Evolutionary conservation across 2,113 vertebrate species (phyloP), one percentile per base, ranked within the genome.

Genomic region (Acanthochromis polyacanthus): DNA sequence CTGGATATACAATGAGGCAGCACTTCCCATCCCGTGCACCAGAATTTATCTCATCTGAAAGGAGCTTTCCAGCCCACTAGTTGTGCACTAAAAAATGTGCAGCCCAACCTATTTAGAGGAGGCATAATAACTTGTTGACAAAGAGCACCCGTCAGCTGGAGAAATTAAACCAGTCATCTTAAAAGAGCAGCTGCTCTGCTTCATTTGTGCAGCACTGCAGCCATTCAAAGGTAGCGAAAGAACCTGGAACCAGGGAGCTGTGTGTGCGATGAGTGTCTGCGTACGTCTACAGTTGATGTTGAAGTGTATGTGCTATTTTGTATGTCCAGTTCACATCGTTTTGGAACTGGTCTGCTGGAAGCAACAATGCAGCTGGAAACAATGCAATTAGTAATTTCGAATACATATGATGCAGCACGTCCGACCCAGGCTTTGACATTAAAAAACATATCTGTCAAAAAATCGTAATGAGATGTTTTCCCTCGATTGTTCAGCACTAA

Each of bases 121-220:
- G 80, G 50, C 60, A 46, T 82, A 88, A 88, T 91, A 89, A 91
- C 83, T 83, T 87, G 88, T 84, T 86, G 89, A 92, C 64, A 82
- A 83, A 89, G 74, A 78, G 75, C 79, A 59, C 56, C 71, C 23
- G 77, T 89, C 86, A 78, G 36, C 62, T 30, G 64, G 80, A 82
- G 71, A 83, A 88, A 88, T 91, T 78, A 89, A 86, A 83, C 32
- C 51, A 17, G 66, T 73, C 78, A 58, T 62, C 56, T 64, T 74
- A 73, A 80, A 81, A 75, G 59, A 88, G 80, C 71, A 79, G 80
- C 46, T 19, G 75, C 72, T 85, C 57, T 3, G 64, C 80, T 71
- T 89, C 81, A 82, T 90, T 89, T 75, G 63, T 53, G 51, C 75
- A 38, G 68, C 14, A 78, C 30, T 17, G 61, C 32, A 40, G 69